phyloP scores from a whole-genome alignment of 2,797 vertebrate species.

The Phoxinus dragarum region DNA sequence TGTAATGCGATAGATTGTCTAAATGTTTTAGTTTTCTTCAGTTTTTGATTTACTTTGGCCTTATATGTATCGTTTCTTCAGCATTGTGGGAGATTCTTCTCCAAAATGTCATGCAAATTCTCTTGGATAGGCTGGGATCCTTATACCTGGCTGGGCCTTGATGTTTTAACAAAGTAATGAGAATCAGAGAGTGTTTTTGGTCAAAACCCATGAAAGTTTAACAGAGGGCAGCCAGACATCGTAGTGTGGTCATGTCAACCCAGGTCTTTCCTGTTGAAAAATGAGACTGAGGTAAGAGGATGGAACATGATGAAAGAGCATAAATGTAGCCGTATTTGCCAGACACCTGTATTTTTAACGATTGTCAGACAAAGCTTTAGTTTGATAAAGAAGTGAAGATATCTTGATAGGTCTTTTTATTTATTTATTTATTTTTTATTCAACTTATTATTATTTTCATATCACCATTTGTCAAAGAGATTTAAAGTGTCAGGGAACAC shows the following conservation, averaged over 20 bases:
- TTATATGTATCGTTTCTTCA: background rate
- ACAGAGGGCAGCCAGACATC: conserved; percentile 41
- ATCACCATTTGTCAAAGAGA: conserved; percentile 61
- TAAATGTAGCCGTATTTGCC: conserved; percentile 38
- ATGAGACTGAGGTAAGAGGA: conserved; percentile 27
- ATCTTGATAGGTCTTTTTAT: conserved; percentile 30
- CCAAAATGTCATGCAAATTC: conserved; percentile 1
- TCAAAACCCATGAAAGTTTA: conserved; percentile 31
- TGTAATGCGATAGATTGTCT: too few species aligned
- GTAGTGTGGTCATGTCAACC: conserved; percentile 39
- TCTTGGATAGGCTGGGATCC: background rate
- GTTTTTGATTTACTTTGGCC: background rate
- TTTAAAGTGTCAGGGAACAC: conserved; percentile 34
- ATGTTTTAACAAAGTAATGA: conserved; percentile 26
- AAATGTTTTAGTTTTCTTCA: background rate
- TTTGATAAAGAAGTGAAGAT: conserved; percentile 49
- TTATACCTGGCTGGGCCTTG: conserved; percentile 4
- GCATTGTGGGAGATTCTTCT: background rate
- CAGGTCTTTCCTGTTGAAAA: conserved; percentile 41
- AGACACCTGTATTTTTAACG: conserved; percentile 47
- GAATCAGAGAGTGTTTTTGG: conserved; percentile 38
- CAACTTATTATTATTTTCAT: conserved; percentile 53
- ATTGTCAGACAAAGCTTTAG: conserved; percentile 30
- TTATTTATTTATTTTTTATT: conserved; percentile 34
- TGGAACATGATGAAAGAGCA: conserved; percentile 44